Evolutionary conservation across 1,140 invertebrate genomes (phyloP), one percentile per base, ranked within the genome.

Genomic region (Bathynomus jamesi): DNA sequence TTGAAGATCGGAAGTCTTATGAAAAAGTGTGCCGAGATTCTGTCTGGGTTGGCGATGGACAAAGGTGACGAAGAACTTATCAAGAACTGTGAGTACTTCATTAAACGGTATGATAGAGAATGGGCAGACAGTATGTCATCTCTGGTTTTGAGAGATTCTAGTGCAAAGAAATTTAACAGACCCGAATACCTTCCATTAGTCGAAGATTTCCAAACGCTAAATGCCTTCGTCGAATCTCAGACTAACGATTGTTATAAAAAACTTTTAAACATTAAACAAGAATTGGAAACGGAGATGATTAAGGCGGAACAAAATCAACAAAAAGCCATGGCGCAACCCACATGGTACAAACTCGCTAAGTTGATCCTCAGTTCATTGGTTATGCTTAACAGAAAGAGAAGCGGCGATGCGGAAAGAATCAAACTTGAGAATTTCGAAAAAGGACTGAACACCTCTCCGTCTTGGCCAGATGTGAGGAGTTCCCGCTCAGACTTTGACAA

Each of bases 11-110:
- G 64, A 4, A 30, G 21, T 40, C 25, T 21, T 28, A 0, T 65
- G 8, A 65, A 65, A 40, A 65, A 65, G 27, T 65, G 64, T 27
- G 64, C 64, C 2, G n/a, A 21, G 25, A 65, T 65, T 5, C 27
- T 32, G 4, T 32, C 30, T 7, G 64, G 29, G 1, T 2, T 21
- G 13, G 25, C 0, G 3, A 25, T 65, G 24, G 13, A 28, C 1
- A 28, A 65, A 21, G 64, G 64, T 11, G 13, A 21, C 13, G 64
- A 65, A 21, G n/a, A 65, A 4, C 40, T 53, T 21, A 1, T 21
- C 5, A 27, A 7, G 0, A 24, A 4, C 1, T 32, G 30, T 28
- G 64, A 65, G n/a, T 2, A 24, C 24, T 65, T 65, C 21, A 65
- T 65, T 21, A 65, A 65, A 28, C 64, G 17, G 0, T 2, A 8